Conservation (phyloP, 2,888 invertebrate genomes). For the Ochropleura leucogaster region DNA sequence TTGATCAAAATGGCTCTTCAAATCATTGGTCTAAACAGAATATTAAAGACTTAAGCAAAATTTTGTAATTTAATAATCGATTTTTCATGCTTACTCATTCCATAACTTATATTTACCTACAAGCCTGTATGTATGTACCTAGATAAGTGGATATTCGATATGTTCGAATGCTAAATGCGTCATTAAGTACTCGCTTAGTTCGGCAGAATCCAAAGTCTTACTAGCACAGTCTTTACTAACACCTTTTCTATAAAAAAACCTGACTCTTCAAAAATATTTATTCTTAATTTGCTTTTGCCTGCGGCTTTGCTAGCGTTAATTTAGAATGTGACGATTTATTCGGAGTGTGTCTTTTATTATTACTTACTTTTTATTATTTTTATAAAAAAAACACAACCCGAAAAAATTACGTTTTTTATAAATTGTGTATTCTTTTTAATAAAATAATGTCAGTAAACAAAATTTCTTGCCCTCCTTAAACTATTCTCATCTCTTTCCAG, state of each 20-base stretch:
- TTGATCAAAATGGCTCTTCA: background rate
- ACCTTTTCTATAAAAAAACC: background rate
- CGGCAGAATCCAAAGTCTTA: background rate
- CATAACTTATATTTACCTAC: background rate
- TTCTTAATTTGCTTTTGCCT: background rate
- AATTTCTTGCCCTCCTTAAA: background rate
- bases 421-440: too few species aligned
- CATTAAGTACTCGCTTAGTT: background rate
- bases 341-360: too few species aligned
- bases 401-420: too few species aligned
- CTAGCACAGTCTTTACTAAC: too few species aligned
- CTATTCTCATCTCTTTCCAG: conserved; percentile 70
- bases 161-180: conserved; percentile 11
- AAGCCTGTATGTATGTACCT: background rate
- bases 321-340: too few species aligned
- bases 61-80: background rate
- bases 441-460: too few species aligned
- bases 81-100: background rate
- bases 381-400: too few species aligned
- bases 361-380: too few species aligned
- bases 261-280: background rate
- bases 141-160: background rate
- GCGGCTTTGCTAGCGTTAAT: too few species aligned
- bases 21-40: background rate
- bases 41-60: background rate